Conservation (phyloP, 92 coral and sea anemone genomes). For the Blastomussa wellsi region DNA sequence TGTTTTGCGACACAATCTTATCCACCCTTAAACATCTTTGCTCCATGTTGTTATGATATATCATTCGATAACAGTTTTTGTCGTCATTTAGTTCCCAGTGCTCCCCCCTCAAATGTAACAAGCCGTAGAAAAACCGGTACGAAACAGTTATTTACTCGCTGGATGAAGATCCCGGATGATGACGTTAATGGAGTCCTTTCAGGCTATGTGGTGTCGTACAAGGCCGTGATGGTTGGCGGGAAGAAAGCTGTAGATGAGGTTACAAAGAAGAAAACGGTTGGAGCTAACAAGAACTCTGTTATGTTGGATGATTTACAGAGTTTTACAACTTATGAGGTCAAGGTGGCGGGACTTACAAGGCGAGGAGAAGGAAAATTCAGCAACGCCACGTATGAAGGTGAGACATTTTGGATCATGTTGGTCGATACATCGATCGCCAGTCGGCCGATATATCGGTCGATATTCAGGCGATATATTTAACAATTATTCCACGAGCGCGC, state of each 20-base stretch:
- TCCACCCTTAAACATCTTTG: no score
- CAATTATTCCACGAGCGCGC: no score
- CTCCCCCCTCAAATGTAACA: constrained; percentile 30
- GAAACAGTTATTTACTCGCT: constrained; percentile 5
- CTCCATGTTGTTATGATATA: no score
- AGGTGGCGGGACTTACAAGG: constrained; percentile 51
- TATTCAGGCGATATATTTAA: no score
- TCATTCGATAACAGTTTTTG: no score
- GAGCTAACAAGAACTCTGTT: constrained; percentile 1
- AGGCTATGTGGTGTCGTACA: constrained; percentile 53
- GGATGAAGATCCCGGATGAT: constrained; percentile 36
- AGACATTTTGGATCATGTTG: no score
- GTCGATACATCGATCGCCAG: no score
- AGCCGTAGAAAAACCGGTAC: constrained; percentile 13
- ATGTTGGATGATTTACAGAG: constrained; percentile 38
- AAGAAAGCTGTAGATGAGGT: constrained; percentile 4
- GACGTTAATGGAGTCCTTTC: constrained; percentile 27
- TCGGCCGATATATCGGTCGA: no score
- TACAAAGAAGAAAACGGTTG: background rate
- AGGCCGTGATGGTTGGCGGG: constrained; percentile 44
- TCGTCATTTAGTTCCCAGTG: constrained; percentile 39
- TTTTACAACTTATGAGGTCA: constrained; percentile 55
- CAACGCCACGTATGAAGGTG: no score
- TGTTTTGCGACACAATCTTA: no score
- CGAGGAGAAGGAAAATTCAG: constrained; percentile 36